Conservation (phyloP, 1,140 invertebrate species). For the Muscidifurax raptorellus region DNA sequence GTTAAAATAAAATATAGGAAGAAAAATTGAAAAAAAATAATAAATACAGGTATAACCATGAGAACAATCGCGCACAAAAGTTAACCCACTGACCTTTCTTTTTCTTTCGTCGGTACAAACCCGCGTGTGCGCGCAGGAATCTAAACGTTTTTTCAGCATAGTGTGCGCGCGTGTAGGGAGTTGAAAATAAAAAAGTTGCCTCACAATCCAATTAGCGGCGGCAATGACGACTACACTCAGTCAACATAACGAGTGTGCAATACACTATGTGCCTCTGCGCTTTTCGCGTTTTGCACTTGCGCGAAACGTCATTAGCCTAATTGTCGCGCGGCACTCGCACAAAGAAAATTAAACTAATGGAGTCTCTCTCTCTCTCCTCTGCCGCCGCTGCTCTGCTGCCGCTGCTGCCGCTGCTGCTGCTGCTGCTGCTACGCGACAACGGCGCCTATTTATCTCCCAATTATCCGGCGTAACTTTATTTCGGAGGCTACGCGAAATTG, state of each 20-base stretch:
- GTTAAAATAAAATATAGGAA: neutral
- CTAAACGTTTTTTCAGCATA: slow-evolving; percentile 1
- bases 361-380: neutral
- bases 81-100: neutral
- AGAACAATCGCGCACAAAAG: neutral
- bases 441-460: slow-evolving; percentile 36
- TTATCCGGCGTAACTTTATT: slow-evolving; percentile 33
- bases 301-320: slow-evolving; percentile 41
- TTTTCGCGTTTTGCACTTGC: slow-evolving; percentile 27
- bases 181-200: slow-evolving; percentile 6
- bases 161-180: neutral
- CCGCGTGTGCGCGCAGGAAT: neutral
- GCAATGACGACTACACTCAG: neutral
- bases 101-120: neutral
- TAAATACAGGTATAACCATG: no score
- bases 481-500: slow-evolving; percentile 31
- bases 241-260: slow-evolving; percentile 6
- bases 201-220: slow-evolving; percentile 27
- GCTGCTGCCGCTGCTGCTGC: neutral
- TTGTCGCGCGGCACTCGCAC: slow-evolving; percentile 25
- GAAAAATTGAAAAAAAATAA: neutral
- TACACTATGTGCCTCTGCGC: neutral
- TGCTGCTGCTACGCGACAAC: neutral
- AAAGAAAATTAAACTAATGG: slow-evolving; percentile 42
- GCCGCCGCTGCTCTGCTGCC: no score